Base-by-base conservation (phyloP, 1,140 invertebrate species). In the Trachymyrmex septentrionalis region DNA sequence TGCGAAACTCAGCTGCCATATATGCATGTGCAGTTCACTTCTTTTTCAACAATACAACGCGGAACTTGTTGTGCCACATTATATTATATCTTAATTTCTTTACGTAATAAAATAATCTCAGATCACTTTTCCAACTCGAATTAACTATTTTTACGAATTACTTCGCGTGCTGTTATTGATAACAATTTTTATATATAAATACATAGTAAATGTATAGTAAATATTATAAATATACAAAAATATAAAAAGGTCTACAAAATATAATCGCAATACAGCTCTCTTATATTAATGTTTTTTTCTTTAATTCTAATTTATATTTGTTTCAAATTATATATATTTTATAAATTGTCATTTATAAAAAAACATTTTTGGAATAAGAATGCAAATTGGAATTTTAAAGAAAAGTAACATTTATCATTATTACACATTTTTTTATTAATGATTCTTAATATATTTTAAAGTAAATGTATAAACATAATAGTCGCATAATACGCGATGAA, bases 21-120 rank as follows among this genome's bases (percentile, higher is more conserved):
- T n/a, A 38, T 53, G 66, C n/a, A 38, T 21, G 55, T 38, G 59
- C 10, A n/a, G 34, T 30, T 55, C 48, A 21, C 48, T 24, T 77
- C 59, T 50, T 27, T 55, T 57, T 53, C 24, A 38, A 64, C 73
- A 78, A 78, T 64, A n/a, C 19, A 85, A 85, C 30, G 21, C 59
- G 82, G 63, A 85, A 85, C 82, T 66, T 44, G 27, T 10, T 24
- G 21, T 24, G 55, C 48, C 44, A 72, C 3, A 81, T 38, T 27
- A 44, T 44, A 44, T 48, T 55, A 53, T 12, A 77, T 75, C 14
- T 77, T 57, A 85, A 66, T 78, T 85, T 85, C 55, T 78, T 78
- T 67, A 44, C 55, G 21, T 16, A 66, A 30, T 30, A 55, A 66
- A 27, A 69, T 21, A 50, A 69, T 69, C 38, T 50, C 12, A 50